Conservation (phyloP, 1,140 invertebrate species). For the Contarinia nasturtii region DNA sequence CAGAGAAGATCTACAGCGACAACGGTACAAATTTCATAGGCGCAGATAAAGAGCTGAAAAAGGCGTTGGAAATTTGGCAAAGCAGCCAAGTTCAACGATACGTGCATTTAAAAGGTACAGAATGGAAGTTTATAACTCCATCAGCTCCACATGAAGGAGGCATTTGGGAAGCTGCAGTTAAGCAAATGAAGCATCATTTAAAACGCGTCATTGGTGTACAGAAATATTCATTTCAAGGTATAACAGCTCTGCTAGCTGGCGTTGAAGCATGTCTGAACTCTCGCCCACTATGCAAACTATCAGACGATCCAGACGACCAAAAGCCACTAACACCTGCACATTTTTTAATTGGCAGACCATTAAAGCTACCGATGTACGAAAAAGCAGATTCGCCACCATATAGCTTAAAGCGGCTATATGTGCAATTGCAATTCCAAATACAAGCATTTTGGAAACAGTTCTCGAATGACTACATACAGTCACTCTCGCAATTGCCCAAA, state of each 20-base stretch:
- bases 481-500: constrained; percentile 10
- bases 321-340: constrained; percentile 9
- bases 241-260: constrained; percentile 7
- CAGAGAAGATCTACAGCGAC: constrained; percentile 13
- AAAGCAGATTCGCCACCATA: neutral
- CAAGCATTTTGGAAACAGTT: constrained; percentile 13
- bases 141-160: constrained; percentile 15
- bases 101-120: constrained; percentile 3
- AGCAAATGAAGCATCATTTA: constrained; percentile 10
- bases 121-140: constrained; percentile 13
- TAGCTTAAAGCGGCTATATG: constrained; percentile 5
- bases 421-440: constrained; percentile 10
- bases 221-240: constrained; percentile 10
- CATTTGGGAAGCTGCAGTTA: constrained; percentile 17
- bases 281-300: constrained; percentile 5
- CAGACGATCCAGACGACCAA: constrained; percentile 8
- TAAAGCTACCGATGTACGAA: constrained; percentile 4
- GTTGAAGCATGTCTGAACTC: constrained; percentile 14
- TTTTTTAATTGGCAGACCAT: constrained; percentile 6
- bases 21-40: constrained; percentile 20
- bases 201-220: constrained; percentile 4
- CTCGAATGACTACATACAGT: constrained; percentile 13
- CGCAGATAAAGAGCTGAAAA: constrained; percentile 10
- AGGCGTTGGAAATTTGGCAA: neutral
- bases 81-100: neutral